Base-by-base conservation (phyloP, 2,113 vertebrate species). In the Notarius quadriscutis region DNA sequence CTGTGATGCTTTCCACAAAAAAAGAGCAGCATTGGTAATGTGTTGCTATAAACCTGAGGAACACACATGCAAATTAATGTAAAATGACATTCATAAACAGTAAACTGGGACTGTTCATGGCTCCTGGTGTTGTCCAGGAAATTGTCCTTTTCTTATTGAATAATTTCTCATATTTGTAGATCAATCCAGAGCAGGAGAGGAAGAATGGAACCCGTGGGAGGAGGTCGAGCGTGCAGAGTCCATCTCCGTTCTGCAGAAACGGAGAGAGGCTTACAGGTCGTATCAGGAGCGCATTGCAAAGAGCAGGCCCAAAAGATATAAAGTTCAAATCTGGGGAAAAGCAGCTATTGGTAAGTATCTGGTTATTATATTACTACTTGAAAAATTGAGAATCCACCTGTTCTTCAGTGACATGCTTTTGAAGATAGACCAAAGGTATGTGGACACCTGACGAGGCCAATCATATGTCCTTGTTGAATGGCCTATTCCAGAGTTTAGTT, bases 171-270 rank as follows among this genome's bases (percentile, higher is more conserved):
- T 81, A 22, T 58, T 60, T 91, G 8, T 87, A 96, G 95, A 91
- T 34, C 91, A 90, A 22, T 89, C 89, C 14, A 93, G 89, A 89
- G 92, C 87, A 53, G 96, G 96, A 41, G 92, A 93, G 25, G 87
- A 90, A 60, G 96, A 97, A 55, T 99, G 98, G 98, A 99, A 99
- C 93, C 98, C 98, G 0, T 99, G 98, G 98, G 97, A 99, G 92
- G 95, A 72, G 60, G 96, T 98, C 5, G 97, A 99, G 86, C 95
- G 94, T 89, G 94, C 90, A 8, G 94, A 97, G 41, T 95, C 94
- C 81, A 91, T 93, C 81, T 95, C 94, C 84, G 92, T 92, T 30
- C 92, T 94, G 87, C 95, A 95, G 84, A 96, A 94, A 91, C 93
- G 95, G 8, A 96, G 96, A 93, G 94, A 94, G 62, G 92, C 91